These are phyloP conservation scores for Deroplatys truncata DNA, from an alignment of 2,888 invertebrate species.

Conservation along the genomic window DNA sequence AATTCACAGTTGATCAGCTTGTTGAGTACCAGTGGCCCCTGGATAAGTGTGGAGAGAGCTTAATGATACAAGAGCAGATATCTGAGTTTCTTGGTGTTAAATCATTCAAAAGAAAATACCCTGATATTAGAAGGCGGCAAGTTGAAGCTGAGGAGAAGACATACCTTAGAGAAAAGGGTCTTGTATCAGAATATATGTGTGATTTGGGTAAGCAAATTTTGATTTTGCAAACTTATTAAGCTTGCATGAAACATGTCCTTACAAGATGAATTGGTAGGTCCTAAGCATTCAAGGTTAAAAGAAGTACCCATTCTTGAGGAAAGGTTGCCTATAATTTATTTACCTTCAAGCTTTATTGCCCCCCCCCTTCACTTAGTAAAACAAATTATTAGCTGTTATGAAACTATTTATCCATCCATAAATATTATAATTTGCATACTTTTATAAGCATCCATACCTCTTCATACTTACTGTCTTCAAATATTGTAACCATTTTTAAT, in stretches of 20 bases:
- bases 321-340: too few species aligned
- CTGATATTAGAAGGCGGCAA: conserved; percentile 76
- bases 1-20: conserved; percentile 78
- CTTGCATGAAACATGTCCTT: not conserved
- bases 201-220: conserved; percentile 67
- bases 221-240: not conserved
- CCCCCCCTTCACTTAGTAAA: too few species aligned
- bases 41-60: conserved; percentile 64
- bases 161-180: conserved; percentile 73
- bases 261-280: too few species aligned
- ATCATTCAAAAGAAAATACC: conserved; percentile 94
- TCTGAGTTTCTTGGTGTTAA: conserved; percentile 92
- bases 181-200: conserved; percentile 87
- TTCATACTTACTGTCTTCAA: too few species aligned
- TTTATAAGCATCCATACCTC: too few species aligned
- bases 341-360: too few species aligned
- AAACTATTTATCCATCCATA: too few species aligned
- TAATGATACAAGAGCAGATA: conserved; percentile 94
- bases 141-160: conserved; percentile 90
- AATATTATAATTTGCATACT: too few species aligned
- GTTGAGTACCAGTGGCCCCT: conserved; percentile 93
- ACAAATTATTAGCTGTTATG: too few species aligned
- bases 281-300: too few species aligned
- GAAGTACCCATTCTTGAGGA: too few species aligned
- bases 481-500: too few species aligned